Evolutionary conservation across 2,113 vertebrate genomes (phyloP).

Genomic region (Leptodactylus fuscus): DNA sequence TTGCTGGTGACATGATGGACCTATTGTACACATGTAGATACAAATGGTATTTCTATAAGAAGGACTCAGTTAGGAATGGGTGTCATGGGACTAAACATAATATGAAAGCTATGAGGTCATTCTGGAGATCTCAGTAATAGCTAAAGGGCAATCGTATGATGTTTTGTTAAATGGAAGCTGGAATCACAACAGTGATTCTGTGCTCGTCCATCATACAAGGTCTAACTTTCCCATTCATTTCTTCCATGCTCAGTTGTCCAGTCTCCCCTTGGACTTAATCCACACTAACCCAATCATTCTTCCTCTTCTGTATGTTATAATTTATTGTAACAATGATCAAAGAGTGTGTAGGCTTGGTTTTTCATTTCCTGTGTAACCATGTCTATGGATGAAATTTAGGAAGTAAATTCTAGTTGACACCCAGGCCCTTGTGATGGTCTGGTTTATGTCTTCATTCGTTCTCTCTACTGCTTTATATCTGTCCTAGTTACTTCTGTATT

Average conservation of each 20-base stretch:
- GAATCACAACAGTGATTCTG: background rate
- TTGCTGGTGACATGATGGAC: background rate
- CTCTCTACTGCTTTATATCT: slow-evolving; percentile 5
- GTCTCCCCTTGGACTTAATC: slow-evolving; percentile 42
- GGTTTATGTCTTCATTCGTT: slow-evolving; percentile 9
- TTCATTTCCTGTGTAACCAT: slow-evolving; percentile 43
- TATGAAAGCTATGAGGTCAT: slow-evolving; percentile 24
- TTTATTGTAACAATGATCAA: slow-evolving; percentile 48
- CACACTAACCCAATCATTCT: slow-evolving; percentile 39
- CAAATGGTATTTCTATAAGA: background rate
- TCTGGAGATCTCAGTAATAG: slow-evolving; percentile 33
- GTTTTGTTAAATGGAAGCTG: slow-evolving; percentile 10
- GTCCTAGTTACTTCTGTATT: slow-evolving; percentile 19
- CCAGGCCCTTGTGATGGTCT: background rate
- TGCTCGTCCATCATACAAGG: slow-evolving; percentile 25
- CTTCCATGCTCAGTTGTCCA: background rate
- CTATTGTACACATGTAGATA: background rate
- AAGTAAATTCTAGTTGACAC: slow-evolving; percentile 41
- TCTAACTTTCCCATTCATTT: slow-evolving; percentile 24
- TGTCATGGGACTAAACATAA: slow-evolving; percentile 33
- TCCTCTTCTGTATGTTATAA: slow-evolving; percentile 24
- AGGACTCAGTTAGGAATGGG: background rate
- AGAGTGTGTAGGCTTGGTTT: slow-evolving; percentile 41
- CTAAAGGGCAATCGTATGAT: slow-evolving; percentile 37
- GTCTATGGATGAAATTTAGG: background rate